phyloP scores from a whole-genome alignment of 2,113 vertebrate species.

The Herpetotheres cachinnans region DNA sequence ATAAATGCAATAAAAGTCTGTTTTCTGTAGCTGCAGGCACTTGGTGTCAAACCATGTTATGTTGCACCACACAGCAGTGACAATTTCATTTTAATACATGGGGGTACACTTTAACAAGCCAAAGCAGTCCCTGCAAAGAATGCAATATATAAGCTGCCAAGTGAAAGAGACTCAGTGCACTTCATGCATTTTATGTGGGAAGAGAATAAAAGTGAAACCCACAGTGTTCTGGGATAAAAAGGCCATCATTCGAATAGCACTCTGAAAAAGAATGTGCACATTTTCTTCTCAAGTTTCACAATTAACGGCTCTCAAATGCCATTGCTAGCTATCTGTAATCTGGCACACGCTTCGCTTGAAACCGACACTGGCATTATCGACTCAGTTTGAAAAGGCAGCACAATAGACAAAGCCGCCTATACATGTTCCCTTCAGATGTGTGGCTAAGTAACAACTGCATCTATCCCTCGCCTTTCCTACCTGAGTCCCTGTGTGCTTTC shows the following conservation, averaged over 20 bases:
- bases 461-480: not conserved
- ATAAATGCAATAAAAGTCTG: conserved; percentile 77
- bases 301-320: conserved; percentile 61
- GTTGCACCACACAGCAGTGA: conserved; percentile 70
- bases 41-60: conserved; percentile 72
- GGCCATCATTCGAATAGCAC: conserved; percentile 28
- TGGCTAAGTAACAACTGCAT: conserved; percentile 29
- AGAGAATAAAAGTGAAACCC: conserved; percentile 60
- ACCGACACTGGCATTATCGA: conserved; percentile 56
- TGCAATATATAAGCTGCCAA: conserved; percentile 49
- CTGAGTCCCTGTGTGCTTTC: not conserved
- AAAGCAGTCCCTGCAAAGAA: conserved; percentile 61
- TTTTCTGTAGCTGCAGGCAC: conserved; percentile 72
- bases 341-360: conserved; percentile 63
- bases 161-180: conserved; percentile 29
- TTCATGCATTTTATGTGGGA: conserved; percentile 54
- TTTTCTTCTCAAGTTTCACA: conserved; percentile 76
- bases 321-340: conserved; percentile 60
- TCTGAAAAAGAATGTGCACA: conserved; percentile 58
- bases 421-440: not conserved
- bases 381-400: conserved; percentile 55
- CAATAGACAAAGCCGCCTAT: conserved; percentile 25
- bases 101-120: conserved; percentile 70
- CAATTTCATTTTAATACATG: conserved; percentile 77
- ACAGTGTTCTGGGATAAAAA: conserved; percentile 22